phyloP scores from a whole-genome alignment of 2,888 invertebrate genomes.

The Mylabris sibirica region DNA sequence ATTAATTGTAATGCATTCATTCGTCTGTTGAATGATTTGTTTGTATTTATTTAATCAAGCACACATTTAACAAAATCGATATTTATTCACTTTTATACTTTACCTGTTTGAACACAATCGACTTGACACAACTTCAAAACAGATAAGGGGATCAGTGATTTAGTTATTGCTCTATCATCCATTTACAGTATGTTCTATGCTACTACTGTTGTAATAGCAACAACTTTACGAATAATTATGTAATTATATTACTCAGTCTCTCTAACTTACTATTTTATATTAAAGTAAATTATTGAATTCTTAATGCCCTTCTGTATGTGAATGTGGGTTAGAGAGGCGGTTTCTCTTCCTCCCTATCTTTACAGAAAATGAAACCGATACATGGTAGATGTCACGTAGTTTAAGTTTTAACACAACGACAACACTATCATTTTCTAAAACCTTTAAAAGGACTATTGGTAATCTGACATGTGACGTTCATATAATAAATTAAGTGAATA shows the following conservation, averaged over 20 bases:
- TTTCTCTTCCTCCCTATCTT: not conserved
- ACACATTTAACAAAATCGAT: too few relatives aligned
- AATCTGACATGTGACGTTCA: not conserved
- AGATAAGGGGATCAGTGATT: too few relatives aligned
- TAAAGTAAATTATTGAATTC: not conserved
- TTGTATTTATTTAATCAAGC: not conserved
- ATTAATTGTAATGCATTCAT: not conserved
- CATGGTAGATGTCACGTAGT: conserved; percentile 6
- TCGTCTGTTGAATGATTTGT: not conserved
- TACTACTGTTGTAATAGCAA: too few relatives aligned
- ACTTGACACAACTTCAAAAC: too few relatives aligned
- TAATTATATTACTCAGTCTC: not conserved
- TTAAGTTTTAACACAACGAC: not conserved
- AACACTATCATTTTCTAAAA: not conserved
- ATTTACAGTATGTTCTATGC: too few relatives aligned
- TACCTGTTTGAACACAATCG: too few relatives aligned
- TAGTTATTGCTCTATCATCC: too few relatives aligned
- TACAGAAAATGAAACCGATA: not conserved
- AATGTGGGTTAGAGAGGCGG: not conserved
- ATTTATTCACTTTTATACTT: too few relatives aligned
- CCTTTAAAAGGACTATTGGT: not conserved
- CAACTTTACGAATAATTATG: not conserved
- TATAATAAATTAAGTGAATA: not conserved
- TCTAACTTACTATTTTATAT: not conserved
- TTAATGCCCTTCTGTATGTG: not conserved